Percentiles rank a stretch among this genome's conserved stretches.
Evolutionary conservation across 1,140 invertebrate species (phyloP).

Genomic region (Drosophila prosaltans): DNA sequence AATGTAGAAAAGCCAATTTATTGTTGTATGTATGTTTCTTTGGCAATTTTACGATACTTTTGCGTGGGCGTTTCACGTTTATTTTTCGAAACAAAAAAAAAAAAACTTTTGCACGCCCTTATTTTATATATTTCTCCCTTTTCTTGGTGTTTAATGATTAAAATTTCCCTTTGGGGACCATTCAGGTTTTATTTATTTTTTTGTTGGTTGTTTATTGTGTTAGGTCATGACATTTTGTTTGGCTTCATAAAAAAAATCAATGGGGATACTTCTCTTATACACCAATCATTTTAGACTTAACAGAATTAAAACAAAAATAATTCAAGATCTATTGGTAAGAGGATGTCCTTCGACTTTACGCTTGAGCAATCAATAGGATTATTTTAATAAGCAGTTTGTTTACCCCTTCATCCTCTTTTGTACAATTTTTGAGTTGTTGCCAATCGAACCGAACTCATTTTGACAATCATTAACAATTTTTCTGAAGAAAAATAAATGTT

Average conservation of each 20-base stretch:
- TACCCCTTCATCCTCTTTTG: no score
- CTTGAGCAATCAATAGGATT: no score
- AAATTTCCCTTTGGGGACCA: conserved; percentile 23
- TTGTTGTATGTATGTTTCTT: conserved; percentile 31
- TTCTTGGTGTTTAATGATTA: conserved; percentile 27
- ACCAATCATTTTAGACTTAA: no score
- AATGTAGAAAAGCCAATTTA: conserved; percentile 43
- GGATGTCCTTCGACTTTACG: no score
- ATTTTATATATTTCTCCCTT: conserved; percentile 7
- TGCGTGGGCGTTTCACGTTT: conserved; percentile 58
- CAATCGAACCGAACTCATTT: no score
- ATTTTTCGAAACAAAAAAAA: conserved; percentile 17
- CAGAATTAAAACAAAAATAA: no score
- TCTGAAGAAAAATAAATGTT: no score
- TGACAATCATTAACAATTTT: no score
- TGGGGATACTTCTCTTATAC: background rate
- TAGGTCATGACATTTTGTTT: conserved; percentile 54
- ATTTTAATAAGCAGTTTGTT: no score
- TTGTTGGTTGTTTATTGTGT: conserved; percentile 43
- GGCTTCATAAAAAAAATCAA: background rate
- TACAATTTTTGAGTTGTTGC: no score
- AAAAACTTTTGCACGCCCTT: conserved; percentile 43
- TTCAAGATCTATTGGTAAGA: no score
- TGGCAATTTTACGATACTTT: conserved; percentile 36
- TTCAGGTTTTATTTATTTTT: conserved; percentile 31